These are phyloP conservation scores for Coenobita brevimanus DNA, from an alignment of 1,140 invertebrate genomes.

Conservation along the genomic window DNA sequence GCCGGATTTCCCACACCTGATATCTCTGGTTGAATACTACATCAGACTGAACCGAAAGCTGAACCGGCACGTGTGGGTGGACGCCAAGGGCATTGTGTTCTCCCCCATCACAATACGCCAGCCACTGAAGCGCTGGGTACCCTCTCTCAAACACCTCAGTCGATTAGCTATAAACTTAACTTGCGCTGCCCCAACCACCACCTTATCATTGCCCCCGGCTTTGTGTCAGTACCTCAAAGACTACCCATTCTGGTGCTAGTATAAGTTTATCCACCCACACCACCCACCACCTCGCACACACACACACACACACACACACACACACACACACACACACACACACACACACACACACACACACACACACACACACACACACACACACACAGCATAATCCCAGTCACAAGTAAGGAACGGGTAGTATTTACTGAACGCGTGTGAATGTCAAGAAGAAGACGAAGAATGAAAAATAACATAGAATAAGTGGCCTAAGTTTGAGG, in stretches of 20 bases:
- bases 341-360: too few relatives aligned
- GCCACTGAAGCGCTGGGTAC: conserved; percentile 78
- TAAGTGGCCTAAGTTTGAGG: too few relatives aligned
- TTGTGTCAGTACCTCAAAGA: conserved; percentile 41
- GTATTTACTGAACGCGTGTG: too few relatives aligned
- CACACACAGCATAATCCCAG: too few relatives aligned
- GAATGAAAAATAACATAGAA: too few relatives aligned
- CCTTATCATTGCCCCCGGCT: conserved; percentile 28
- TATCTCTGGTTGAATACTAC: conserved; percentile 85
- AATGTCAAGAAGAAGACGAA: too few relatives aligned
- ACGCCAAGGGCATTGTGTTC: conserved; percentile 81
- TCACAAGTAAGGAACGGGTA: too few relatives aligned
- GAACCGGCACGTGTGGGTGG: conserved; percentile 82
- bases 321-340: too few relatives aligned
- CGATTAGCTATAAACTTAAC: conserved; percentile 52
- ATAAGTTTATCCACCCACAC: not conserved
- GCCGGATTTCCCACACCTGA: conserved; percentile 85
- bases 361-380: too few relatives aligned
- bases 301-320: too few relatives aligned
- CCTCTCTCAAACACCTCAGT: conserved; percentile 81
- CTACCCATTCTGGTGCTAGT: conserved; percentile 60
- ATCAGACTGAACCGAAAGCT: conserved; percentile 71
- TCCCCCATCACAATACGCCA: conserved; percentile 81
- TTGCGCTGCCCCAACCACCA: conserved; percentile 9
- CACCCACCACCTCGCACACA: not conserved